Evolutionary conservation across 2,888 invertebrate species (phyloP).

Genomic region (Caprella mutica): DNA sequence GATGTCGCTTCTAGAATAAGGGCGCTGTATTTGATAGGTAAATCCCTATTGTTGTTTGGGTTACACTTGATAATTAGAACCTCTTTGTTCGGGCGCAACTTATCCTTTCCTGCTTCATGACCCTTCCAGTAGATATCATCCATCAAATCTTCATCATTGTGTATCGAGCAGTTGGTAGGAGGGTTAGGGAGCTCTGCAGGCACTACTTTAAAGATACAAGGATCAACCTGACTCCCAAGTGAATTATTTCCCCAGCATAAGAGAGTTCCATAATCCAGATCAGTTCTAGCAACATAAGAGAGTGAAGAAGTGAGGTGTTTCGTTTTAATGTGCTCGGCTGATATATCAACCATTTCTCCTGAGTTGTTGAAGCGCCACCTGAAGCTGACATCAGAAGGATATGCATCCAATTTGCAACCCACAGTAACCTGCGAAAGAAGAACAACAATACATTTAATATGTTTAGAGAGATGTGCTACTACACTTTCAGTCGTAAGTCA

Average conservation of each 20-base stretch:
- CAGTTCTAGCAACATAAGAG: constrained; percentile 27
- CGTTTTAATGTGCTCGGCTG: constrained; percentile 21
- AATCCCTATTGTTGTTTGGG: constrained; percentile 27
- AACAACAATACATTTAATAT: too few species aligned
- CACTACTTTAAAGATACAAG: constrained; percentile 81
- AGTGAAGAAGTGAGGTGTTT: constrained; percentile 22
- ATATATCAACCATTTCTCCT: constrained; percentile 31
- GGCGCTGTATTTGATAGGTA: constrained; percentile 22
- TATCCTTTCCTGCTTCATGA: too few species aligned
- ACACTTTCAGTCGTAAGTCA: too few species aligned
- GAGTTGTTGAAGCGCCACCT: constrained; percentile 31
- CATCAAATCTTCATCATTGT: constrained; percentile 21
- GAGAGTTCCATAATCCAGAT: constrained; percentile 67
- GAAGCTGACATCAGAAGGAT: constrained; percentile 25
- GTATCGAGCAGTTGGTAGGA: constrained; percentile 23
- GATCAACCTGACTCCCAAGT: constrained; percentile 70
- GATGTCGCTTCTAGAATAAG: constrained; percentile 20
- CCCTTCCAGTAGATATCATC: too few species aligned
- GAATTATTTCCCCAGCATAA: constrained; percentile 73
- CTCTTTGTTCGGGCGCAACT: too few species aligned
- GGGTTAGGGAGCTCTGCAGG: constrained; percentile 42
- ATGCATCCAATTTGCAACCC: constrained; percentile 29
- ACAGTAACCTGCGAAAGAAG: constrained; percentile 13
- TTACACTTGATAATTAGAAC: constrained; percentile 10
- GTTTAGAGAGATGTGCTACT: too few species aligned